Evolutionary conservation across 2,888 invertebrate genomes (phyloP).

Genomic region (Leistus spinibarbis): DNA sequence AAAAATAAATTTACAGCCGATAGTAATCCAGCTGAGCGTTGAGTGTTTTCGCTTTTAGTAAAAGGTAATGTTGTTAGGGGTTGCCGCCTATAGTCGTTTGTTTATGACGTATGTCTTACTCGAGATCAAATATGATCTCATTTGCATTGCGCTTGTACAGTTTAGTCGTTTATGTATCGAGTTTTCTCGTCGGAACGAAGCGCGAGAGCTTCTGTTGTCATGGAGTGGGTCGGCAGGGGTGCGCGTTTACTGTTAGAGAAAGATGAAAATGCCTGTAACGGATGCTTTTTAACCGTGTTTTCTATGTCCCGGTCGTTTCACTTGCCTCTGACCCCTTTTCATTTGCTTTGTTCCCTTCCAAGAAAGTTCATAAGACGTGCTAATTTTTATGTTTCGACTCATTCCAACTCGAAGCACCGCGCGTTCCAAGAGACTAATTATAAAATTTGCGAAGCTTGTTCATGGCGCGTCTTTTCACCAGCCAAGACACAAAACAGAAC

Average conservation of each 20-base stretch:
- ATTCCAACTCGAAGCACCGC: constrained; percentile 44
- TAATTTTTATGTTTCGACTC: constrained; percentile 50
- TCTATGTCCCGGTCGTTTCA: constrained; percentile 32
- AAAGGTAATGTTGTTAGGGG: neutral
- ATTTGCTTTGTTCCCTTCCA: constrained; percentile 44
- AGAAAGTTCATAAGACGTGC: constrained; percentile 48
- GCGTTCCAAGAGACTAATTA: constrained; percentile 51
- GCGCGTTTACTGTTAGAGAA: neutral
- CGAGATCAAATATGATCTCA: neutral
- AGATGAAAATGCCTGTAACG: neutral
- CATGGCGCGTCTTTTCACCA: constrained; percentile 36
- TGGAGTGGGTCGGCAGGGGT: neutral
- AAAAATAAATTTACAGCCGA: constrained; percentile 30
- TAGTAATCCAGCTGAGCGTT: constrained; percentile 19
- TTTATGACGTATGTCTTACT: neutral
- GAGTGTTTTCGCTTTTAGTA: neutral
- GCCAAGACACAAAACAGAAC: neutral
- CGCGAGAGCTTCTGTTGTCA: neutral
- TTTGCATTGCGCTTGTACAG: constrained; percentile 4
- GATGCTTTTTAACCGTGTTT: constrained; percentile 23
- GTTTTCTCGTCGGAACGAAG: neutral
- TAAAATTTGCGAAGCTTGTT: constrained; percentile 51
- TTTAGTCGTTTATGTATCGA: constrained; percentile 5
- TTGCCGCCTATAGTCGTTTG: neutral
- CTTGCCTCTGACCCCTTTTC: constrained; percentile 44